Evolutionary conservation across 2,797 vertebrate species (phyloP), one percentile per base, ranked within the genome.

Genomic region (Alauda arvensis): DNA sequence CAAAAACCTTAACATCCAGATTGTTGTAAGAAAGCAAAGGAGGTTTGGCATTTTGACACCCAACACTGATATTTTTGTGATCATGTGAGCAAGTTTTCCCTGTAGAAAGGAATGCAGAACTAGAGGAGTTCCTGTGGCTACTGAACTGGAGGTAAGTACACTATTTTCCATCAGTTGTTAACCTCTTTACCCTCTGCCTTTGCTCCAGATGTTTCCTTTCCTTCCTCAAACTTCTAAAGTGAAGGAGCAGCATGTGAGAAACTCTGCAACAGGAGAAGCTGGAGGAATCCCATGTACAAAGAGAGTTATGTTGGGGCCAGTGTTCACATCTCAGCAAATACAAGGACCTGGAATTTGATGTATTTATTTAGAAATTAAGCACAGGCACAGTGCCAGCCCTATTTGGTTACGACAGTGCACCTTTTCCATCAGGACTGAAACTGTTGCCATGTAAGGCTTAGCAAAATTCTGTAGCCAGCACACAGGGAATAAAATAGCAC

Each of bases 171-270:
- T 17, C 60, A 69, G 66, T 71, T 9, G 3, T 93, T 94, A 94
- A 93, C 88, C 88, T 91, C 83, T 86, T 84, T 55, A 89, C 76
- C 86, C 82, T 89, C 69, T 86, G 94, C 52, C 59, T 91, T 92
- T 85, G 55, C 66, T 93, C 93, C 92, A 94, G 92, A 88, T 94
- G 92, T 93, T 94, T 92, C 85, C 85, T 92, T 91, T 95, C 89
- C 83, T 92, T 94, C 87, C 55, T 70, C 34, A 1, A 46, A 87
- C n/a, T 66, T 85, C 79, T 91, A 66, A 91, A 92, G 62, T 60
- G 79, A 91, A 86, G 72, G 31, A 91, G 82, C 42, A 85, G 56
- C 51, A 52, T 61, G 37, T 78, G 68, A 90, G 63, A 88, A 90
- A 33, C 6, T 19, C 33, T 74, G 77, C 34, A 78, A 61, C 20